Conservation (phyloP, 2,797 vertebrate species). For the Sus cebifrons region DNA sequence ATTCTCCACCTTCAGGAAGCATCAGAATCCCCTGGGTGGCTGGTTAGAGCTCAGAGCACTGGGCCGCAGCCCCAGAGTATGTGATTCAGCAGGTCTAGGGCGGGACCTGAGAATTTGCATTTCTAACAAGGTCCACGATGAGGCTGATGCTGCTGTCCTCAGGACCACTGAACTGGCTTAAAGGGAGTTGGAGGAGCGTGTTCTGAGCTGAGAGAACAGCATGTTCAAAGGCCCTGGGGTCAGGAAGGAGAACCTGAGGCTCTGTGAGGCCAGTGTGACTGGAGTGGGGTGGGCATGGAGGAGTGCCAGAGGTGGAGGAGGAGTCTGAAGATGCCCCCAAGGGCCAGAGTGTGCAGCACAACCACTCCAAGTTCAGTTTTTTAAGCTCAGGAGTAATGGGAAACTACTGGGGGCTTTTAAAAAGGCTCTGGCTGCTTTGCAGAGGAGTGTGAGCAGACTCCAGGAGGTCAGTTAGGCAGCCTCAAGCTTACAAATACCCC, state of each 20-base stretch:
- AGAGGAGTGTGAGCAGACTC: background rate
- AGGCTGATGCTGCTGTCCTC: background rate
- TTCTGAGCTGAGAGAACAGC: background rate
- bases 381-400: background rate
- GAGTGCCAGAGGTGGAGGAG: background rate
- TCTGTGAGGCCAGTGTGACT: background rate
- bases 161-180: background rate
- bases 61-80: background rate
- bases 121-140: background rate
- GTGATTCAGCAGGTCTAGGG: background rate
- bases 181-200: background rate
- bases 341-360: background rate
- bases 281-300: background rate
- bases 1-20: background rate
- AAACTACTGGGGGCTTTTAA: conserved; percentile 1
- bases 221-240: background rate
- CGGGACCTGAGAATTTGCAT: background rate
- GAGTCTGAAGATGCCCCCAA: background rate
- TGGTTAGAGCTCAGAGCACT: background rate
- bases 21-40: background rate
- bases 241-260: background rate
- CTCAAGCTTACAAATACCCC: background rate
- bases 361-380: background rate
- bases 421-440: background rate
- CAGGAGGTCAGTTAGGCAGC: background rate